Evolutionary conservation across 2,797 vertebrate genomes (phyloP).

Genomic region (Sciurus carolinensis): DNA sequence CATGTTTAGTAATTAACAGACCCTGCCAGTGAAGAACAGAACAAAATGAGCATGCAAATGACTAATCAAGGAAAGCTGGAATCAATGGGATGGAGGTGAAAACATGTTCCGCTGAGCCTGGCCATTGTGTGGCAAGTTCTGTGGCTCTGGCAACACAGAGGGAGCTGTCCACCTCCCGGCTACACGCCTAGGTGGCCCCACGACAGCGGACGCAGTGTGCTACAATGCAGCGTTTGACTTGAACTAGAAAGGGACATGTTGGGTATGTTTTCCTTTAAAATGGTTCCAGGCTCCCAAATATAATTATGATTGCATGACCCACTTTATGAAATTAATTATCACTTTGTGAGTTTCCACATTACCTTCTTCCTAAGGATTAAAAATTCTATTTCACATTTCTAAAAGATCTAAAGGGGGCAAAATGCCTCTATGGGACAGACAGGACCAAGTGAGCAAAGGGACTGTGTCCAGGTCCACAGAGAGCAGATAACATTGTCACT

Average conservation of each 20-base stretch:
- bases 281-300: not conserved
- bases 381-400: constrained; percentile 18
- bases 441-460: not conserved
- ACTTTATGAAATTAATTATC: constrained; percentile 55
- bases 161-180: accelerated
- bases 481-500: not conserved
- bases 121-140: not conserved
- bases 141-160: accelerated
- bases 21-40: constrained; percentile 72
- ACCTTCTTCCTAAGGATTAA: constrained; percentile 46
- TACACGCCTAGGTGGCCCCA: not conserved
- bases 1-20: constrained; percentile 82
- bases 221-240: not conserved
- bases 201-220: accelerated
- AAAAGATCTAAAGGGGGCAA: not conserved
- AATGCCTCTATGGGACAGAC: constrained; percentile 48
- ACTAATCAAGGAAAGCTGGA: constrained; percentile 66
- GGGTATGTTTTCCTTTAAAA: constrained; percentile 14
- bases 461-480: not conserved
- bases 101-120: not conserved
- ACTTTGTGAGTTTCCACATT: constrained; percentile 45
- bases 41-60: constrained; percentile 79
- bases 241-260: not conserved
- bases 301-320: not conserved
- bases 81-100: not conserved